Evolutionary conservation across 2,797 vertebrate species (phyloP).

Genomic region (Malacoraja senta): DNA sequence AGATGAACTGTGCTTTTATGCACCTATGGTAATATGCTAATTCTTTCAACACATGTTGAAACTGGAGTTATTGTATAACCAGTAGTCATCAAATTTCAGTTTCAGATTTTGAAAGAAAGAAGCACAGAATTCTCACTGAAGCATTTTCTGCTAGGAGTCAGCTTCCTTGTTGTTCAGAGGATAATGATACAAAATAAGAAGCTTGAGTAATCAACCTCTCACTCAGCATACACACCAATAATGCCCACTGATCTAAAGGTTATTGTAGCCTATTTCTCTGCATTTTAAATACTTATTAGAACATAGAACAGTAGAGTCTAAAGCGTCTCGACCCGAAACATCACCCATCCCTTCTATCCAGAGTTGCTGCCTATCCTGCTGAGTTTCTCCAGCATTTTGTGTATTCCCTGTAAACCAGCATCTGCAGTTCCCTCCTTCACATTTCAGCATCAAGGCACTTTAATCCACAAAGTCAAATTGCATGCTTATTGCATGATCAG

Average conservation of each 20-base stretch:
- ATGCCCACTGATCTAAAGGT: neutral
- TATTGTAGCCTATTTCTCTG: neutral
- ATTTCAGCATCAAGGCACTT: no score
- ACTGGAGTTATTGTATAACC: neutral
- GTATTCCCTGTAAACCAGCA: no score
- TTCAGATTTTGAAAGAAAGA: neutral
- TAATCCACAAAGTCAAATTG: no score
- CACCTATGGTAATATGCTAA: neutral
- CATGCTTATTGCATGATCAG: neutral
- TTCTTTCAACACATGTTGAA: slow-evolving; percentile 2
- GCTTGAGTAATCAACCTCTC: neutral
- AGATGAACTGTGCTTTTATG: neutral
- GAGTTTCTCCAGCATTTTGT: no score
- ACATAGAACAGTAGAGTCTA: no score
- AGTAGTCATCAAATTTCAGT: neutral
- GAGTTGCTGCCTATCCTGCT: no score
- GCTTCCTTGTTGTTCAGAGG: neutral
- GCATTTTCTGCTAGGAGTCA: neutral
- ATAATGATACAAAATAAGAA: neutral
- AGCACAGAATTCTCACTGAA: neutral
- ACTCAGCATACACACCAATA: neutral
- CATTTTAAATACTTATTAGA: neutral
- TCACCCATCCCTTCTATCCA: no score
- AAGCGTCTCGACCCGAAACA: no score
- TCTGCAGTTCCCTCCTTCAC: no score